Conservation (phyloP, 2,888 invertebrate genomes). For the Phlogophora meticulosa region DNA sequence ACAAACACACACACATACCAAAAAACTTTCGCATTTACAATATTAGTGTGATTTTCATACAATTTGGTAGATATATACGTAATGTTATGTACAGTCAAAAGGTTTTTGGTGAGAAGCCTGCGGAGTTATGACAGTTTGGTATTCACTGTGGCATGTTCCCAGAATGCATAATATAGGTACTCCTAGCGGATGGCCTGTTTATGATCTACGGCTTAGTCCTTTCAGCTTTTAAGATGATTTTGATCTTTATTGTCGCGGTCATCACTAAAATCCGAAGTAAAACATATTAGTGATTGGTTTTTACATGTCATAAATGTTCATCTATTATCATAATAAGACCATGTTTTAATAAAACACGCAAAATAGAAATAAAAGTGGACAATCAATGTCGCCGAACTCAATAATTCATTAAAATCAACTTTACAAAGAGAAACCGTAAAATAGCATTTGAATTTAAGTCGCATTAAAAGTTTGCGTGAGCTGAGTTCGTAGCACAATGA, state of each 20-base stretch:
- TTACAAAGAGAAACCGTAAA: constrained; percentile 85
- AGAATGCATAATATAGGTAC: no score
- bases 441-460: constrained; percentile 89
- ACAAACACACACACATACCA: no score
- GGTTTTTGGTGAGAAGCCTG: background rate
- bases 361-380: constrained; percentile 50
- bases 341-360: constrained; percentile 5
- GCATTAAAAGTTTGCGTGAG: constrained; percentile 89
- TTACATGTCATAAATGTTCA: no score
- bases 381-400: constrained; percentile 70
- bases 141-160: background rate
- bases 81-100: constrained; percentile 3
- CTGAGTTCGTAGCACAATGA: constrained; percentile 87
- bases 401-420: constrained; percentile 84
- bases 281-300: no score
- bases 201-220: background rate
- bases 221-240: background rate
- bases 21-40: no score
- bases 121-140: background rate
- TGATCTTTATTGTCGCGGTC: background rate
- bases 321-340: no score
- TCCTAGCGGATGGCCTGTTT: no score
- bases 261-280: no score
- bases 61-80: background rate
- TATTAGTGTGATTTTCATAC: background rate